Evolutionary conservation across 2,888 invertebrate genomes (phyloP), one percentile per base, ranked within the genome.

Genomic region (Augochlorella aurata): DNA sequence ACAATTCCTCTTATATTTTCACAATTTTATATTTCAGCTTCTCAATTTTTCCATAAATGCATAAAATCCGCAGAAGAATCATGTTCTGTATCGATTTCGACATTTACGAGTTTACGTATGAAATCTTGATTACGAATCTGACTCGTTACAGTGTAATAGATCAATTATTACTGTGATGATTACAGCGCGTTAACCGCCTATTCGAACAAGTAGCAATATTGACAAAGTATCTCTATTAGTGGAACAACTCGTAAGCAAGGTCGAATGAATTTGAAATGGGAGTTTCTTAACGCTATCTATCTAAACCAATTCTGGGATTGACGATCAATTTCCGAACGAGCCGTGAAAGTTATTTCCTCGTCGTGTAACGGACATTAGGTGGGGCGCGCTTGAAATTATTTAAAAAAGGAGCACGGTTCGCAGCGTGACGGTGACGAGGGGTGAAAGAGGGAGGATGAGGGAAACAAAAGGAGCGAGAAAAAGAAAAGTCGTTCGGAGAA

Each of bases 311-410:
- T 49, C 38, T 44, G 61, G 68, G 66, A 86, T 74, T 80, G 74
- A 45, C 80, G 69, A 70, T 85, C 79, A 65, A 67, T 73, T 47
- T 14, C 24, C 49, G 71, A 54, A 70, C 71, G 58, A 71, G 29
- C 70, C 65, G 71, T 24, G 80, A 68, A 80, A 78, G 68, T 69
- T 69, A 14, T 54, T 29, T 73, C 54, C 21, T 21, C 44, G 24
- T 44, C 45, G 70, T 24, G 21, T 68, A 79, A 69, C 75, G 66
- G 70, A 79, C 77, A 78, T 77, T 81, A 73, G 75, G 50, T 74
- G 74, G 47, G 75, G 44, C 3, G 58, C 63, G 75, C 38, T 69
- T 70, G 49, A 68, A 79, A 83, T 84, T 86, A 88, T 85, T 77
- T 78, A 79, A 72, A 72, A 77, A 80, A 74, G 67, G 49, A 49